Base-by-base conservation (phyloP, 2,888 invertebrate genomes). In the Lasioglossum figueresi region DNA sequence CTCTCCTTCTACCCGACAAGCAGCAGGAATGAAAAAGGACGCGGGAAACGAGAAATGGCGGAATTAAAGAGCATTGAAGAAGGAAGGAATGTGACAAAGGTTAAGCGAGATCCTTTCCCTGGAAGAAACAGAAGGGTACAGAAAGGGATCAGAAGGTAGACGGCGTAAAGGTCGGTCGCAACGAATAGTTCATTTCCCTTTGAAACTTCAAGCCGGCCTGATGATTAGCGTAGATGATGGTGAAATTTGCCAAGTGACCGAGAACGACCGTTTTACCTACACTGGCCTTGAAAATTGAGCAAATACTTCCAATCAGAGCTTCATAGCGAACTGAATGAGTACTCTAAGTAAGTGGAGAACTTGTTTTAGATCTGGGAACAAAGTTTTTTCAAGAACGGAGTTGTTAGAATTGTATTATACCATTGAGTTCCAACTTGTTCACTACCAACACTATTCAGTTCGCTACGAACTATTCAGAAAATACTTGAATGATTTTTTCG, bases 111-210 rank as follows among this genome's bases (percentile, higher is more conserved):
- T 75, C 19, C 45, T 76, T 40, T 31, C 34, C 56, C 40, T 8
- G 56, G 48, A 34, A 73, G 71, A 45, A 40, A 75, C 19, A 45
- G 34, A 43, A 43, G 31, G 48, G 66, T 78, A 59, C 56, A 59
- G 83, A 68, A 63, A 79, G 79, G 37, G 74, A 70, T 45, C 34
- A 68, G 37, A 79, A 52, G 78, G 82, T 74, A 59, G 70, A 76
- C 74, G 79, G 71, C 76, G 87, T 79, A 85, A 91, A 80, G 90
- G 84, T 91, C 83, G 78, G 82, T 82, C 87, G 89, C 87, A 82
- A 90, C 91, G 91, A 91, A 91, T 91, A 90, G 87, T 91, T 91
- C 87, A 90, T 92, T 89, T 90, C 91, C 86, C 91, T 86, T 90
- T 87, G 88, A 88, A 90, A 91, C 78, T 90, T 86, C 43, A n/a